These are phyloP conservation scores for Myrmecophaga tridactyla DNA, from an alignment of 2,113 vertebrate genomes.

Conservation along the genomic window DNA sequence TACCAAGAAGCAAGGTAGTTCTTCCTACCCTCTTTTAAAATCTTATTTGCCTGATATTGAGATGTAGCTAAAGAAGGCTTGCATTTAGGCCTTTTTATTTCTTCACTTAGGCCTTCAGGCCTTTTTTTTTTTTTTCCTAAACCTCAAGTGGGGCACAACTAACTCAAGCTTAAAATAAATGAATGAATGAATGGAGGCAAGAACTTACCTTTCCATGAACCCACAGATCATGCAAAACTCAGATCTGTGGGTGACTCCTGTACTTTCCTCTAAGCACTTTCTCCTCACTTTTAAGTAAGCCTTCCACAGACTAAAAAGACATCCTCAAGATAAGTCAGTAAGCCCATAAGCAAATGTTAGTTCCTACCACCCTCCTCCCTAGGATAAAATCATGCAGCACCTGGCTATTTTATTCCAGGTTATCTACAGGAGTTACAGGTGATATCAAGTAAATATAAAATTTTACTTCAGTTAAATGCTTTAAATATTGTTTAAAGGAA, in stretches of 20 bases:
- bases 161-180: background rate
- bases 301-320: constrained; percentile 16
- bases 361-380: constrained; percentile 3
- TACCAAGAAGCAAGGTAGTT: background rate
- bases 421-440: constrained; percentile 21
- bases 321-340: constrained; percentile 27
- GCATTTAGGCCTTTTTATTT: background rate
- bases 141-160: background rate
- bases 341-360: constrained; percentile 38
- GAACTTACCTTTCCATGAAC: background rate
- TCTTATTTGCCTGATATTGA: background rate
- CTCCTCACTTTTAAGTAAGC: constrained; percentile 1
- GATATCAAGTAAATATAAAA: constrained; percentile 65
- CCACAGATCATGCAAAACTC: background rate
- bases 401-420: constrained; percentile 57
- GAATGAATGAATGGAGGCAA: background rate
- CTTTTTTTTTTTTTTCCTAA: background rate
- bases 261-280: constrained; percentile 12
- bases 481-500: constrained; percentile 31
- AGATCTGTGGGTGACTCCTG: background rate
- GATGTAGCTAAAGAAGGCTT: background rate
- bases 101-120: background rate
- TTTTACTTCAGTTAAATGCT: constrained; percentile 44
- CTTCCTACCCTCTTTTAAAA: background rate
- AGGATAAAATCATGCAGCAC: background rate